Conservation (phyloP, 2,797 vertebrate genomes). For the Stomatorhinus walkeri region DNA sequence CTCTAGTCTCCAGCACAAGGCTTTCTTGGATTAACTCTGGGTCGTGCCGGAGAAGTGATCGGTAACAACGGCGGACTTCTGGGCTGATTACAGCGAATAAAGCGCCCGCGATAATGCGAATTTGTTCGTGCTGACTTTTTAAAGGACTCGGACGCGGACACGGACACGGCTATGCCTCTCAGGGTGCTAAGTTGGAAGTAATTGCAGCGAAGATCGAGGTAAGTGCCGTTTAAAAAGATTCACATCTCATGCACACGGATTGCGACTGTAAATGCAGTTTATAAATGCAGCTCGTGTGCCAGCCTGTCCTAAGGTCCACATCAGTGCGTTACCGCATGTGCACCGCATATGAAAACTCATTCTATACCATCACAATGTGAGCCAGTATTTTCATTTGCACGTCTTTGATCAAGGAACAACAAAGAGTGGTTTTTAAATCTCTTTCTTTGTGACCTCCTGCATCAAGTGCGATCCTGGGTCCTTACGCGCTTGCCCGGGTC, state of each 20-base stretch:
- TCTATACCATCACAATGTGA: background rate
- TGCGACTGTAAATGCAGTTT: background rate
- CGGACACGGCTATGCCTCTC: background rate
- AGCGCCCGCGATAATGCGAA: background rate
- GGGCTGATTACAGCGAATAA: background rate
- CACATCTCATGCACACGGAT: background rate
- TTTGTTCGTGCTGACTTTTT: background rate
- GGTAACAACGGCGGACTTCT: background rate
- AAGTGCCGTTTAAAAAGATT: background rate
- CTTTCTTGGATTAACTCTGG: background rate
- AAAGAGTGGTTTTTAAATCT: background rate
- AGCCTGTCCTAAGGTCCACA: background rate
- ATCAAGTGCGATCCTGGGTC: background rate
- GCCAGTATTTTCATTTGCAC: background rate
- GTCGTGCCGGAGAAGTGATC: background rate
- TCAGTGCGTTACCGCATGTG: background rate
- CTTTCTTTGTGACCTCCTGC: background rate
- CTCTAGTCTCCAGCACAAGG: background rate
- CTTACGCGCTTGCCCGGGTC: background rate
- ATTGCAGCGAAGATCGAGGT: conserved; percentile 4
- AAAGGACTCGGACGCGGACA: background rate
- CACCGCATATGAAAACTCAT: background rate
- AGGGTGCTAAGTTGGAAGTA: background rate
- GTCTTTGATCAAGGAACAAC: background rate
- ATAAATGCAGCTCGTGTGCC: background rate